Base-by-base conservation (phyloP, 1,140 invertebrate genomes). In the Cotesia glomerata region DNA sequence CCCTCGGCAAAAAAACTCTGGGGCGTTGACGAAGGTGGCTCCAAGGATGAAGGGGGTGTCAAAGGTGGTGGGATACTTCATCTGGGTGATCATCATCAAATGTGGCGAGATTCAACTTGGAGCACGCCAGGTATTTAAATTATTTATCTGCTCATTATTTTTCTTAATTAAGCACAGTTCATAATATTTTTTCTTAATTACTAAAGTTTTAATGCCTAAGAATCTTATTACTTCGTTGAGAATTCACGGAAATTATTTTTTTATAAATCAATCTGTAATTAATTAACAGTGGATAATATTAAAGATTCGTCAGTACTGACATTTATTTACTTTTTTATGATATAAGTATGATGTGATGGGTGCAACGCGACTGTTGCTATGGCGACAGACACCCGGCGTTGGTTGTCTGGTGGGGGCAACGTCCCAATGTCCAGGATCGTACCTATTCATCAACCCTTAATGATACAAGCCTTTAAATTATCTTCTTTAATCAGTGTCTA, bases 81-180 rank as follows among this genome's bases (percentile, higher is more conserved):
- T 85, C 87, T 95, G 81, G 93, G 92, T 81, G 93, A 93, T 84
- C 91, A 93, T 84, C 91, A 93, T 82, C 93, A 94, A 85, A 93
- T 94, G 89, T 95, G 94, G 94, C 89, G 94, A 77, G 93, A 95
- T 85, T 91, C 93, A 16, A 94, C 94, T 66, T 95, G 94, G 94
- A 94, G 93, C 79, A 93, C 93, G 73, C 93, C 93, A 89, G 93
- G 93, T 94, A 88, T 77, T 67, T 49, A 68, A 51, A 13, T 26
- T 58, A 62, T 67, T 72, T 52, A 45, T 49, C 58, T 59, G 39
- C 2, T 7, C 39, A 45, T 45, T 45, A 45, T 9, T 3, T 45
- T 45, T 69, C 71, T 76, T 9, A 26, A 26, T 32, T 32, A 32
- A 59, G 9, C 26, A 3, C 9, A 9, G 26, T 26, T 59, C 16